A percentile compares a stretch with the other conserved stretches of the same genome.
These are phyloP conservation scores for Colaptes auratus DNA, from an alignment of 2,113 vertebrate genomes.

Conservation along the genomic window DNA sequence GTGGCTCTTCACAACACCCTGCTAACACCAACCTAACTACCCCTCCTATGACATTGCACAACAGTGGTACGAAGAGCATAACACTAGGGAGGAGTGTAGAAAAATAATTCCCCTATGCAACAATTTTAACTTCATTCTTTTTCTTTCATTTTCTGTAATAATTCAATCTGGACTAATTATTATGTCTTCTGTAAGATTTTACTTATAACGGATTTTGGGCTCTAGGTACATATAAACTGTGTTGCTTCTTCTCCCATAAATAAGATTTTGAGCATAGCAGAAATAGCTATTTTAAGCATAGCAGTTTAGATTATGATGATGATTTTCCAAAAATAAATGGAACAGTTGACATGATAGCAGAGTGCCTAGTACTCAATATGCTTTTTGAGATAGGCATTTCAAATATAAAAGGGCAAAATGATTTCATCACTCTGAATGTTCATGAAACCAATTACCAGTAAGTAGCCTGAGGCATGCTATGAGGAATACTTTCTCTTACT, in stretches of 20 bases:
- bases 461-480: constrained; percentile 1
- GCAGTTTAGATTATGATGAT: neutral
- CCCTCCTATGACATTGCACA: neutral
- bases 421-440: constrained; percentile 1
- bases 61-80: accelerated
- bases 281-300: neutral
- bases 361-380: neutral
- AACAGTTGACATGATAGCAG: neutral
- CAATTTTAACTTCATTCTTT: neutral
- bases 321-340: neutral
- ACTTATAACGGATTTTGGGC: neutral
- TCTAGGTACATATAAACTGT: neutral
- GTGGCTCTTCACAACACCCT: neutral
- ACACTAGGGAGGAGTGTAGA: neutral
- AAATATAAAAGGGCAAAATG: neutral
- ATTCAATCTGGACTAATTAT: neutral
- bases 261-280: neutral
- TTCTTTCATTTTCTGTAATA: neutral
- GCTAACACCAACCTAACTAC: neutral
- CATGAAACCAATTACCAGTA: constrained; percentile 28
- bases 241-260: neutral
- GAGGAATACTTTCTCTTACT: neutral
- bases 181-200: neutral
- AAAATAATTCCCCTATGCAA: neutral
- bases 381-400: neutral